phyloP scores from a whole-genome alignment of 2,888 invertebrate genomes.

The Zygothrica quintamaculata region DNA sequence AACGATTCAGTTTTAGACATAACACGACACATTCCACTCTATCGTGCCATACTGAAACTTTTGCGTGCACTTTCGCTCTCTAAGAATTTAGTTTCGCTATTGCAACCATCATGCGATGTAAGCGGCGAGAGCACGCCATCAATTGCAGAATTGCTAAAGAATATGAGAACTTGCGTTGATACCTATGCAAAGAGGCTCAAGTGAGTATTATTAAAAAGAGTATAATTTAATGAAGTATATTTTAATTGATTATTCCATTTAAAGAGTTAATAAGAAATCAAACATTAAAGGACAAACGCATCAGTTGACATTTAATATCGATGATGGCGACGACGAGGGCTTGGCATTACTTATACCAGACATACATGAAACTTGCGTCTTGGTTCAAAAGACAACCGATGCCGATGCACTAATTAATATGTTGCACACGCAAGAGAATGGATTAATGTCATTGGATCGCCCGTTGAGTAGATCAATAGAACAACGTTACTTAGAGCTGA shows the following conservation, averaged over 20 bases:
- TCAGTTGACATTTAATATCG: conserved; percentile 84
- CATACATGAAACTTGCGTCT: conserved; percentile 88
- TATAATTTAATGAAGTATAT: no score
- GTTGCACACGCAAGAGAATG: conserved; percentile 67
- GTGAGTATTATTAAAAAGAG: conserved; percentile 85
- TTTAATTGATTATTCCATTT: conserved; percentile 52
- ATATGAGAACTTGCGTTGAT: conserved; percentile 96
- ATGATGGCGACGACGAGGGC: conserved; percentile 95
- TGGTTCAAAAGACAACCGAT: conserved; percentile 83
- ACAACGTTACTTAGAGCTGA: conserved; percentile 92
- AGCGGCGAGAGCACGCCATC: conserved; percentile 86
- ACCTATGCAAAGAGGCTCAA: conserved; percentile 94
- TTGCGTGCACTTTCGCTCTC: conserved; percentile 91
- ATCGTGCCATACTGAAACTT: conserved; percentile 92
- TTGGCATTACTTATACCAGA: conserved; percentile 95
- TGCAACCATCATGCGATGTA: conserved; percentile 86
- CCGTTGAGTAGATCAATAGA: conserved; percentile 87
- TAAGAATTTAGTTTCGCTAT: conserved; percentile 86
- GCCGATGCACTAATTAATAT: conserved; percentile 79
- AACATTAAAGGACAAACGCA: conserved; percentile 84
- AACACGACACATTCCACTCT: conserved; percentile 97
- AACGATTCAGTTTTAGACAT: conserved; percentile 99
- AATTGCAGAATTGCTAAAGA: conserved; percentile 91
- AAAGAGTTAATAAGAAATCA: conserved; percentile 88
- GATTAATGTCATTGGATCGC: conserved; percentile 83